Base-by-base conservation (phyloP, 2,113 vertebrate species). In the Pseudopodoces humilis region DNA sequence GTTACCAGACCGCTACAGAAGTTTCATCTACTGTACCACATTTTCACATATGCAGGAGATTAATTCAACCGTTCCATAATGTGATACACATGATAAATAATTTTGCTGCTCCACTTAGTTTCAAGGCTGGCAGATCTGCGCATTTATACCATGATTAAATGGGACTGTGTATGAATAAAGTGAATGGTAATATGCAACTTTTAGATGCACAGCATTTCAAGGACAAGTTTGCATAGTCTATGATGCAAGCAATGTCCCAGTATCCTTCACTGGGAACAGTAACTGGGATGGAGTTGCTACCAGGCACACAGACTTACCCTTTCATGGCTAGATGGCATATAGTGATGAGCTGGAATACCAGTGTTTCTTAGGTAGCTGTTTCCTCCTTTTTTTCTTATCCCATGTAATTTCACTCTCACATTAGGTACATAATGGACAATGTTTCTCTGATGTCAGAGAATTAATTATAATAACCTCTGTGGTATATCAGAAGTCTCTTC, bases 391-490 rank as follows among this genome's bases (percentile, higher is more conserved):
- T 43, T 79, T 25, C 88, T 81, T 53, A 58, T 53, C 63, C 81
- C 58, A 35, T 41, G 16, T 58, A 79, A 76, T 49, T 92, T 90
- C 58, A 83, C 65, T 84, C 79, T 71, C 87, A 59, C 11, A n/a
- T 47, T 85, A 86, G n/a, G n/a, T 94, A 72, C n/a, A 15, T 62
- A 84, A 68, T 16, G 56, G 85, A 79, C 86, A 65, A 70, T 35
- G 43, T 67, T 78, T 76, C 65, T 91, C 74, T 86, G 70, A 63
- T 30, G 81, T 84, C 47, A 94, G 71, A 94, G 88, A 96, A 96
- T 67, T 68, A 75, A 74, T 46, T 79, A 53, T 39, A 86, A 67
- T 56, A 89, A 94, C 52, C 83, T 90, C 64, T 77, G 68, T 37
- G 39, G 49, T 83, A 2, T 21, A 70, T 77, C 72, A 83, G 63